Conservation (phyloP, 1,140 invertebrate species). For the Zaprionus africanus region DNA sequence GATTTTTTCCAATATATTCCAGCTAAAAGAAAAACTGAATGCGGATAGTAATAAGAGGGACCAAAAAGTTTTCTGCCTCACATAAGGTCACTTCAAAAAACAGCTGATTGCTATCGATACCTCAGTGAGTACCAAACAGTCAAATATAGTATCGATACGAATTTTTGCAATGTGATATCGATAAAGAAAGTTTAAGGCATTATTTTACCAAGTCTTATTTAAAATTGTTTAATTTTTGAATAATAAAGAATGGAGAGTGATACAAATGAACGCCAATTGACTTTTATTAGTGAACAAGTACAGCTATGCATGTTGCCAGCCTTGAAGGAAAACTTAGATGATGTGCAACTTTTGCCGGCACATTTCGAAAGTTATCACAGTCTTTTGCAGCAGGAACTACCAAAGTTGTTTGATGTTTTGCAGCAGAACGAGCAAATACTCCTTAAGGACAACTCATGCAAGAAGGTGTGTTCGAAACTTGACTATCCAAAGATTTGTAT, state of each 20-base stretch:
- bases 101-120: slow-evolving; percentile 17
- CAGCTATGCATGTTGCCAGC: slow-evolving; percentile 64
- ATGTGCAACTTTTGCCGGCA: slow-evolving; percentile 27
- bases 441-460: slow-evolving; percentile 11
- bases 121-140: background rate
- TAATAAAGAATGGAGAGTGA: slow-evolving; percentile 29
- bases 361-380: slow-evolving; percentile 55
- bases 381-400: slow-evolving; percentile 49
- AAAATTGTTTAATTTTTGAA: background rate
- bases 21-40: background rate
- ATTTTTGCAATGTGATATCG: background rate
- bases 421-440: slow-evolving; percentile 33
- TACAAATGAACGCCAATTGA: slow-evolving; percentile 22
- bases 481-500: background rate
- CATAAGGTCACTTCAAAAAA: background rate
- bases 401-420: slow-evolving; percentile 59
- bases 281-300: slow-evolving; percentile 52
- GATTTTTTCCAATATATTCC: background rate
- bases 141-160: background rate
- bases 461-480: slow-evolving; percentile 26
- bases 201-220: slow-evolving; percentile 1
- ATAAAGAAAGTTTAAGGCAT: background rate
- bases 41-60: background rate
- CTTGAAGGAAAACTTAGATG: slow-evolving; percentile 55
- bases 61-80: background rate